Base-by-base conservation (phyloP, 2,888 invertebrate genomes). In the Polia nebulosa region DNA sequence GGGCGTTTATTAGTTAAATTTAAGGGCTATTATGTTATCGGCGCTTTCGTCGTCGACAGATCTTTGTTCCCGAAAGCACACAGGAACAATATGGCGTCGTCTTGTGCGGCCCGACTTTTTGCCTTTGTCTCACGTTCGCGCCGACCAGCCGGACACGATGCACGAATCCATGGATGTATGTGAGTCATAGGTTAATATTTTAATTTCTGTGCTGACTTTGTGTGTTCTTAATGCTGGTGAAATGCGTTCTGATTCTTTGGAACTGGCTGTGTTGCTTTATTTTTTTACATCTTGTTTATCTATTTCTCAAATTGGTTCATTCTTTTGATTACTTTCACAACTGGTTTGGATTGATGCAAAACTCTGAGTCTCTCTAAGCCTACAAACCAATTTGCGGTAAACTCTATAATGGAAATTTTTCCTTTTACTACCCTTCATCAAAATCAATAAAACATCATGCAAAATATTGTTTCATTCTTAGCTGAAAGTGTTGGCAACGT, bases 21-120 rank as follows among this genome's bases (percentile, higher is more conserved):
- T 85, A 88, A 86, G 85, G 81, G 83, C 83, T 79, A 87, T 88
- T 87, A 88, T 85, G 83, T 81, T 86, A 86, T 85, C 87, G 88
- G 47, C 72, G 69, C 77, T 82, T 85, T 89, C 85, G 84, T 85
- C 80, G 81, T 76, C 81, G 75, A 81, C 76, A 84, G 82, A 85
- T 86, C 85, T 85, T 86, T 86, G 82, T 87, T 86, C 86, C 82
- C 77, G 85, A 86, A 81, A 82, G 81, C 64, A 86, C 83, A 84
- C 85, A 87, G 87, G 87, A 81, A 91, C 91, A 91, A 90, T 90
- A 86, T 85, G 80, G 70, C 62, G 75, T 73, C 91, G 87, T 86
- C 90, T 89, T 91, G 91, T 91, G 91, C 85, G 90, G 90, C 84
- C 91, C 72, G 80, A 85, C 88, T 88, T 93, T 93, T 93, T 93